Evolutionary conservation across 2,113 vertebrate genomes (phyloP).

Genomic region (Charadrius vociferus): DNA sequence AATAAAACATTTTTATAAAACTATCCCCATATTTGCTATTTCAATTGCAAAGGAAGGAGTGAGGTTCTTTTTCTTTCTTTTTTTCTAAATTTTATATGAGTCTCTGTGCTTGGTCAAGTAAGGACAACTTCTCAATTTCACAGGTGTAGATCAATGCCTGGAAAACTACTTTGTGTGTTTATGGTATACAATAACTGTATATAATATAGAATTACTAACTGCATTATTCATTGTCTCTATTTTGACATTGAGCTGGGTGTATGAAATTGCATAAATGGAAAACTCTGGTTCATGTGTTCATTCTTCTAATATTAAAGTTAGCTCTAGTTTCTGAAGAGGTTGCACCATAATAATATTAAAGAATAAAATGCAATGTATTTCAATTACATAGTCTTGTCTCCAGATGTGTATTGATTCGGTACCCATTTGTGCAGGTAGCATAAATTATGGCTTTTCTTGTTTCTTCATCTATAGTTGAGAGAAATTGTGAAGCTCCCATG

Average conservation of each 20-base stretch:
- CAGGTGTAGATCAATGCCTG: neutral
- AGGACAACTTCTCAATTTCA: neutral
- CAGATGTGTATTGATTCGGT: neutral
- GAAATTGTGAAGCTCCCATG: neutral
- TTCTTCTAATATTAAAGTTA: neutral
- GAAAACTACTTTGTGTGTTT: neutral
- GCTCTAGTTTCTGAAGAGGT: neutral
- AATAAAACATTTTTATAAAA: neutral
- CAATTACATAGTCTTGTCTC: neutral
- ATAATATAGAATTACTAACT: neutral
- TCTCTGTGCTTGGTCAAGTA: neutral
- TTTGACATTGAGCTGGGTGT: neutral
- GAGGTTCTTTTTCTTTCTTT: neutral
- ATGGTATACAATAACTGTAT: neutral
- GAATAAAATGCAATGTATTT: neutral
- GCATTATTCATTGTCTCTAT: neutral
- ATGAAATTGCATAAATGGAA: neutral
- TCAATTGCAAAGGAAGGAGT: neutral
- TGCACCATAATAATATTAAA: neutral
- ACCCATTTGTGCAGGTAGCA: neutral
- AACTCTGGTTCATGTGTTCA: neutral
- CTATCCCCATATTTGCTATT: neutral
- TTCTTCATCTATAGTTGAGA: constrained; percentile 4
- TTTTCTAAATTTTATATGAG: neutral
- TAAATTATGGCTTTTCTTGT: neutral